Conservation (phyloP, 2,888 invertebrate genomes). For the Dryocosmus kuriphilus region DNA sequence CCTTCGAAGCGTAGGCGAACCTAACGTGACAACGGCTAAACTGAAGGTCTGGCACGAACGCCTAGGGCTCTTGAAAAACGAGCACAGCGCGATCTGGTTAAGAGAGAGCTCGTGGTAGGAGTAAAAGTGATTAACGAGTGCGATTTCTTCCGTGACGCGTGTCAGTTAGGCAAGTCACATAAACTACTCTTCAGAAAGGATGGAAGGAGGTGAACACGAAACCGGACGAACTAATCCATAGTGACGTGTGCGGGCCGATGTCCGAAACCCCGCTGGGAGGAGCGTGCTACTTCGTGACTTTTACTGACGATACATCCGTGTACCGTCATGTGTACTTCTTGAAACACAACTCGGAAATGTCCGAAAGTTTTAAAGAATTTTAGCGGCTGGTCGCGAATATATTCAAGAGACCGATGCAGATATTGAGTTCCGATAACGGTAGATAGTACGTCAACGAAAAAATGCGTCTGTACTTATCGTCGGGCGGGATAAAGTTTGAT, state of each 20-base stretch:
- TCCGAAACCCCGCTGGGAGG: neutral
- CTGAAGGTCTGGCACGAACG: no score
- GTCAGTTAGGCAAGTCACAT: constrained; percentile 41
- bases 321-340: constrained; percentile 4
- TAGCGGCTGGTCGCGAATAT: neutral
- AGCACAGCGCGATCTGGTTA: neutral
- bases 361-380: neutral
- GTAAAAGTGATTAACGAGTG: neutral
- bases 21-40: neutral
- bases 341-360: neutral
- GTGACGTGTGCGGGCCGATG: constrained; percentile 10
- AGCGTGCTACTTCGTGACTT: constrained; percentile 5
- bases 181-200: constrained; percentile 41
- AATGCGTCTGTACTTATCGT: neutral
- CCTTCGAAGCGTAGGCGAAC: no score
- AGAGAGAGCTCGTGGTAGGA: no score
- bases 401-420: neutral
- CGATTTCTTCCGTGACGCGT: constrained; percentile 41
- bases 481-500: neutral
- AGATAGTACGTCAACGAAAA: neutral
- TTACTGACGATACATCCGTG: constrained; percentile 17
- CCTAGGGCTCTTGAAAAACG: neutral
- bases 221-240: neutral
- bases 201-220: neutral
- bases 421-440: neutral